Evolutionary conservation across 1,140 invertebrate species (phyloP).

Genomic region (Hyles vespertilio): DNA sequence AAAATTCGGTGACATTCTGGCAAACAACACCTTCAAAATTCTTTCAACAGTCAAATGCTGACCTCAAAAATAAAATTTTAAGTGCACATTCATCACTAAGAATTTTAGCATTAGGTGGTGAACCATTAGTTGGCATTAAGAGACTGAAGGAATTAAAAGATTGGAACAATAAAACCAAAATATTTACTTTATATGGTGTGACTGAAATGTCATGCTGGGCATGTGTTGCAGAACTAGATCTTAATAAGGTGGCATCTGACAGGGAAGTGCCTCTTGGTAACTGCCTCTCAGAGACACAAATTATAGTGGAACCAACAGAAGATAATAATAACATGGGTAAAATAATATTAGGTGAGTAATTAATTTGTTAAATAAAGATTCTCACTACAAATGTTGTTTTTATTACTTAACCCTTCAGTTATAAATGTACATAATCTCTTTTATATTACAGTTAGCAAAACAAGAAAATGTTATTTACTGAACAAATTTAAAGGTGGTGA

Average conservation of each 20-base stretch:
- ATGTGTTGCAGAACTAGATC: constrained; percentile 77
- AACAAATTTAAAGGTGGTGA: constrained; percentile 66
- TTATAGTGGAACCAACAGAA: constrained; percentile 61
- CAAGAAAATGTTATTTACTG: constrained; percentile 79
- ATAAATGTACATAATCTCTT: constrained; percentile 12
- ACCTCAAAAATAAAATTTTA: constrained; percentile 78
- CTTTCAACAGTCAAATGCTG: constrained; percentile 73
- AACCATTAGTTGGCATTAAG: constrained; percentile 74
- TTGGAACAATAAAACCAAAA: constrained; percentile 72
- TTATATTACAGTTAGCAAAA: constrained; percentile 76
- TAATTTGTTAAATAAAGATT: constrained; percentile 2
- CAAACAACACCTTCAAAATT: constrained; percentile 88
- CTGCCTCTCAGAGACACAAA: constrained; percentile 78
- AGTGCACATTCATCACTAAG: constrained; percentile 71
- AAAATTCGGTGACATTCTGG: constrained; percentile 79
- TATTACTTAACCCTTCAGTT: constrained; percentile 7
- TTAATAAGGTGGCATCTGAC: constrained; percentile 40
- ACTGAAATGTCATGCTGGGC: constrained; percentile 92
- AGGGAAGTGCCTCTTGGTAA: constrained; percentile 76
- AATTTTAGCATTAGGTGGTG: constrained; percentile 80
- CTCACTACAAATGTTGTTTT: neutral
- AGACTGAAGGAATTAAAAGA: constrained; percentile 70
- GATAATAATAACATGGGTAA: constrained; percentile 70
- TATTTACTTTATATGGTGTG: constrained; percentile 89
- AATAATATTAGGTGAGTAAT: constrained; percentile 77